Base-by-base conservation (phyloP, 2,797 vertebrate genomes). In the Myripristis murdjan region DNA sequence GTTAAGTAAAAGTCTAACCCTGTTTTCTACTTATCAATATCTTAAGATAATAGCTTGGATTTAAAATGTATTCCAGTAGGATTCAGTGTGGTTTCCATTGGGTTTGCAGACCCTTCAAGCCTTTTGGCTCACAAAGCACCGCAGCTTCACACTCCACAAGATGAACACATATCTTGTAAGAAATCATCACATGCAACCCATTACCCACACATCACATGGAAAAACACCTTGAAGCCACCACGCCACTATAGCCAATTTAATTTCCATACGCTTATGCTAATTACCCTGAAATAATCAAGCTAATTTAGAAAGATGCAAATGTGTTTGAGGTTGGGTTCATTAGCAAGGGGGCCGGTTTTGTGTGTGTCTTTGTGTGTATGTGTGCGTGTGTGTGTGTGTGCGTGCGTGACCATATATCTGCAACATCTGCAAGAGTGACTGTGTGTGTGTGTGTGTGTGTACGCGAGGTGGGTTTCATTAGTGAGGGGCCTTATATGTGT, bases 231-330 rank as follows among this genome's bases (percentile, higher is more conserved):
- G 87, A 89, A 92, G 91, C 85, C 77, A 87, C 85, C 61, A 77
- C 39, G 31, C 72, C 82, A 87, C 84, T 88, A 89, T 73, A 85
- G 92, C 83, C 90, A 91, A 91, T 92, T 90, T 92, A 88, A 93
- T 93, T 93, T 93, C 90, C 92, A 94, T 93, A 93, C 73, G 70
- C 88, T 89, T 91, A 93, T 93, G 92, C 89, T 93, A 93, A 94
- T 93, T 88, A 88, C 68, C 70, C 70, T 85, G 90, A 93, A 93
- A 94, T 93, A 92, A 95, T 94, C 91, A 92, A 92, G 89, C 86
- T 89, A 90, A 93, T 94, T 93, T 90, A 89, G 86, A 91, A 79
- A 92, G 82, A 93, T 94, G 93, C 91, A 92, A 94, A 95, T 93
- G 89, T 68, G 71, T 91, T 89, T 81, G 91, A 87, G 82, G 86